Evolutionary conservation across 2,797 vertebrate species (phyloP).

Genomic region (Dallia pectoralis): DNA sequence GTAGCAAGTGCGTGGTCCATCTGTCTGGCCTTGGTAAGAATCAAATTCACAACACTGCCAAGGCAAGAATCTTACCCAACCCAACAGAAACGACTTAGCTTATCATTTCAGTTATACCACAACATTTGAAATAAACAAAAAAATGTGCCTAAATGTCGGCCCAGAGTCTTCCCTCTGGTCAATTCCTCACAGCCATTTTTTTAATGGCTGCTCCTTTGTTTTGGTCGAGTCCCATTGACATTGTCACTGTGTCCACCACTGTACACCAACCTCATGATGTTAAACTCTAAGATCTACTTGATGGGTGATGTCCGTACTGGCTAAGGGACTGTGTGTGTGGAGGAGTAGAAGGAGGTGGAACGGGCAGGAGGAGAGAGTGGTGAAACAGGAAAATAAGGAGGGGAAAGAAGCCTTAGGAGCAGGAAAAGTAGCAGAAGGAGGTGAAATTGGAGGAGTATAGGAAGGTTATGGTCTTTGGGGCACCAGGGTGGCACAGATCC

Average conservation of each 20-base stretch:
- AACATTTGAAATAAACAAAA: no score
- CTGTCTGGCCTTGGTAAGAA: no score
- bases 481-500: constrained; percentile 56
- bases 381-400: background rate
- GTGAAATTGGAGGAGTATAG: background rate
- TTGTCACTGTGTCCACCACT: background rate
- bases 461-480: constrained; percentile 41
- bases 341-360: background rate
- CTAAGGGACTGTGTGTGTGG: background rate
- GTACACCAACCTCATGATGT: background rate
- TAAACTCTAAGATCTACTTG: background rate
- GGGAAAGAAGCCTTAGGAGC: background rate
- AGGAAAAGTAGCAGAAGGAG: background rate
- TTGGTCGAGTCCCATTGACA: no score
- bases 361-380: background rate
- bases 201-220: no score
- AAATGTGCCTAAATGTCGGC: no score
- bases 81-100: no score
- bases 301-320: background rate
- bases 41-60: no score
- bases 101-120: no score
- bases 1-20: no score
- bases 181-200: no score
- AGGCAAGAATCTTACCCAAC: no score
- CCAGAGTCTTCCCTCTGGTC: no score